phyloP scores from a whole-genome alignment of 2,113 vertebrate genomes.

The Podarcis raffonei region DNA sequence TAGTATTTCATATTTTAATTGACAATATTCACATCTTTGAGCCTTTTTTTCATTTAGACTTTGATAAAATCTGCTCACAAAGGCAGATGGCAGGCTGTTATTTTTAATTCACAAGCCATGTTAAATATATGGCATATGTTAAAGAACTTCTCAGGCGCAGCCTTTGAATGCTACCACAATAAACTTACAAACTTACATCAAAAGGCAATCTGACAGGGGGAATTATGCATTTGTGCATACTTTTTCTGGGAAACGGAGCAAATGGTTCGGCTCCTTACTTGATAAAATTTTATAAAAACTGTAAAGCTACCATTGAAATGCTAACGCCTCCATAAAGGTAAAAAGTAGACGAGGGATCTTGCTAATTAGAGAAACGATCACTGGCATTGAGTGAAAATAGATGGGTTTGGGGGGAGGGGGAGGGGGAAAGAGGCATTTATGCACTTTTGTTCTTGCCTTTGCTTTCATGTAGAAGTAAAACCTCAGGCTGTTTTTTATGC shows the following conservation, averaged over 20 bases:
- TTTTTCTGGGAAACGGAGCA: conserved; percentile 68
- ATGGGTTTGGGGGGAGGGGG: neutral
- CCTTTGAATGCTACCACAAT: conserved; percentile 82
- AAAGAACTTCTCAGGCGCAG: conserved; percentile 80
- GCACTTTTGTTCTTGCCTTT: neutral
- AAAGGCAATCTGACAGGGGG: conserved; percentile 74
- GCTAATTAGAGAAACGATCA: conserved; percentile 42
- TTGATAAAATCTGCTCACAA: conserved; percentile 81
- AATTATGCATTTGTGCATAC: conserved; percentile 65
- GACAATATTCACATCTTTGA: conserved; percentile 81
- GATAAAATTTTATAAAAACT: conserved; percentile 52
- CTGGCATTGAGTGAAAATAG: neutral
- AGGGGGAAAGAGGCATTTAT: neutral
- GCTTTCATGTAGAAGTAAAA: conserved; percentile 9
- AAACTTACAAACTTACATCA: conserved; percentile 79
- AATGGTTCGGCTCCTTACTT: conserved; percentile 64
- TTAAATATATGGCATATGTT: conserved; percentile 87
- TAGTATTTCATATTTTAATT: conserved; percentile 82
- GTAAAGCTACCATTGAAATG: conserved; percentile 51
- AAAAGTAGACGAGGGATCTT: conserved; percentile 46
- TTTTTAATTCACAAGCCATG: conserved; percentile 87
- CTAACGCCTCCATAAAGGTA: conserved; percentile 44
- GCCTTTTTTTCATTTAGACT: conserved; percentile 80
- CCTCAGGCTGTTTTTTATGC: fast-evolving
- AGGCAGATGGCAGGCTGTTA: conserved; percentile 85